Evolutionary conservation across 1,140 invertebrate genomes (phyloP), one percentile per base, ranked within the genome.

Genomic region (Pectinophora gossypiella): DNA sequence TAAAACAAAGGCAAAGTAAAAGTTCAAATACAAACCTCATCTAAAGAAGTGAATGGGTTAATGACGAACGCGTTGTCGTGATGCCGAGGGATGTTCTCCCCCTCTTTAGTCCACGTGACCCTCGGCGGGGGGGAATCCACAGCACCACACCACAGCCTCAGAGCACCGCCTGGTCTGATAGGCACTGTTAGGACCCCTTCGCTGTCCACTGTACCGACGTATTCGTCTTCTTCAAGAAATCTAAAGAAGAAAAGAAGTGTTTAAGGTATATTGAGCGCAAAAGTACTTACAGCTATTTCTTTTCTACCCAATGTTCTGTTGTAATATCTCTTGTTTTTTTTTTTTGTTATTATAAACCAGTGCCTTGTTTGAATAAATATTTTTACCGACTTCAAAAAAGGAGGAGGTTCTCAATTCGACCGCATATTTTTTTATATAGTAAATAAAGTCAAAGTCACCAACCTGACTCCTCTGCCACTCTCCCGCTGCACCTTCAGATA

Each of bases 71-170:
- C 53, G 22, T 79, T 55, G 1, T 65, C 64, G 6, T 76, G 64
- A 12, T 55, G 52, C 7, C 50, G 57, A 6, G 59, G 42, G n/a
- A 76, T 42, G 4, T 54, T 54, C 3, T 57, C 55, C 9, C 89
- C 89, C 1, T 89, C 67, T 52, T 89, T 90, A 0, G 70, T 85
- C 92, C 92, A 94, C 0, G 78, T 83, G 2, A 92, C 86, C 3
- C 61, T 67, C 0, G 93, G 92, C 0, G 89, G 82, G 0, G 92
- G 92, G 50, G 88, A 88, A 1, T 92, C 92, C 6, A 89, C 88
- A 0, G 78, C 91, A 1, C 90, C 91, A 67, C 93, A 94, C 70
- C 92, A 91, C 35, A 94, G 62, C 0, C 75, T 56, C 1, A 86
- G 49, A 0, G 61, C 51, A 1, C 61, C 67, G 42, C 66, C 67